Evolutionary conservation across 1,140 invertebrate species (phyloP).

Genomic region (Ylistrum balloti): DNA sequence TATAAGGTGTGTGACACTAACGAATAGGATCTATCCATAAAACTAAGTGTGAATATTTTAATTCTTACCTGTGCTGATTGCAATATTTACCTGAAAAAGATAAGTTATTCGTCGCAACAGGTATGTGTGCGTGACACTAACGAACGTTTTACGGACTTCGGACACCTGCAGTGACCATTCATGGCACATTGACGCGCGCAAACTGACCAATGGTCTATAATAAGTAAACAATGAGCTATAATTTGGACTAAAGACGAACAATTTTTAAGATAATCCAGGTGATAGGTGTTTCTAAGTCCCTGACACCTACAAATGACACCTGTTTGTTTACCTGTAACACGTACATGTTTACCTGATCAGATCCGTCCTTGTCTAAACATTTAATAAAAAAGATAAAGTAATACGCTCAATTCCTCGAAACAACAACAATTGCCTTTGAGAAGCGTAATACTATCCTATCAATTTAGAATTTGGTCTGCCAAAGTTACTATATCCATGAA

Average conservation of each 20-base stretch:
- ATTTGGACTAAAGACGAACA: constrained; percentile 7
- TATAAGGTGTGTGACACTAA: not conserved
- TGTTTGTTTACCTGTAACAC: not conserved
- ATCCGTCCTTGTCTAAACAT: not conserved
- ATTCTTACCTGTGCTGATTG: constrained; percentile 19
- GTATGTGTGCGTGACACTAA: not conserved
- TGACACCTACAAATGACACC: constrained; percentile 12
- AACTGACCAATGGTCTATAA: constrained; percentile 23
- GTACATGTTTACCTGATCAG: not conserved
- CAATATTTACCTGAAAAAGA: not conserved
- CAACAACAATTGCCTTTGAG: not conserved
- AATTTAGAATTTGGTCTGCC: not conserved
- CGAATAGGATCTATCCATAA: not conserved
- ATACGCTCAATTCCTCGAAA: not conserved
- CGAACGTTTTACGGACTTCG: not conserved
- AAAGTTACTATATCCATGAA: too few species aligned
- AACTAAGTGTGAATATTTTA: not conserved
- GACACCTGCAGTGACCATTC: constrained; percentile 7
- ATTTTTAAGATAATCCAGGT: not conserved
- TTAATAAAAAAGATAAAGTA: not conserved
- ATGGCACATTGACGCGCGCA: constrained; percentile 29
- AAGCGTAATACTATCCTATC: not conserved
- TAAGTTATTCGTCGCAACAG: not conserved
- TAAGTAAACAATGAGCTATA: constrained; percentile 15
- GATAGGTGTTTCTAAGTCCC: not conserved